These are phyloP conservation scores for Papilio polyxenes DNA, from an alignment of 1,140 invertebrate genomes.

Conservation along the genomic window DNA sequence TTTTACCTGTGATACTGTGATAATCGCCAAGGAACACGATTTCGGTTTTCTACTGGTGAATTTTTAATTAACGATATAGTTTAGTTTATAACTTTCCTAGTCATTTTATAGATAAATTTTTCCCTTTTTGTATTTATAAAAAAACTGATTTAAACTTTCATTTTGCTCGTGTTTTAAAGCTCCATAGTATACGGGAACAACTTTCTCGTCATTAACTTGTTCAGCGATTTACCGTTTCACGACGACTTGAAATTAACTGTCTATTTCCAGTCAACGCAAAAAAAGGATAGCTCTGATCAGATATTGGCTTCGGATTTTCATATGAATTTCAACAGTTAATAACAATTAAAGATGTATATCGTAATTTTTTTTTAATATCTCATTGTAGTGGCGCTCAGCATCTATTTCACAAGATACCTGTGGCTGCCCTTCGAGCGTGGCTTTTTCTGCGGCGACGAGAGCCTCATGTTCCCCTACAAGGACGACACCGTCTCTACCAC, in stretches of 20 bases:
- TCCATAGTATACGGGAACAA: not conserved
- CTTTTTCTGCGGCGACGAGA: conserved; percentile 97
- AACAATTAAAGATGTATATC: too few relatives aligned
- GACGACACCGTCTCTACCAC: conserved; percentile 89
- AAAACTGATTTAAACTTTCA: not conserved
- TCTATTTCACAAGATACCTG: conserved; percentile 84
- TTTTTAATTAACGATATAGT: too few relatives aligned
- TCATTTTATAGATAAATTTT: too few relatives aligned
- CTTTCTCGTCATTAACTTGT: not conserved
- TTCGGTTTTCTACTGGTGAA: too few relatives aligned
- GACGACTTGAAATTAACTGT: not conserved
- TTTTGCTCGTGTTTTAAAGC: not conserved
- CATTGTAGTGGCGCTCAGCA: conserved; percentile 86
- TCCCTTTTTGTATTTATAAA: too few relatives aligned
- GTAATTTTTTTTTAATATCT: too few relatives aligned
- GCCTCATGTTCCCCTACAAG: conserved; percentile 90
- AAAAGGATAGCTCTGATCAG: not conserved
- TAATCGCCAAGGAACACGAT: too few relatives aligned
- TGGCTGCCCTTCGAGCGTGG: conserved; percentile 91
- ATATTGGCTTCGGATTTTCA: not conserved
- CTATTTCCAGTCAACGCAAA: not conserved
- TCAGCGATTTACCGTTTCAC: not conserved
- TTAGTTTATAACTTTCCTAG: too few relatives aligned
- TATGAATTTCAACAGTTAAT: not conserved
- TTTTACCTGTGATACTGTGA: too few relatives aligned